Conservation (phyloP, 2,113 vertebrate genomes). For the Rhea americana region DNA sequence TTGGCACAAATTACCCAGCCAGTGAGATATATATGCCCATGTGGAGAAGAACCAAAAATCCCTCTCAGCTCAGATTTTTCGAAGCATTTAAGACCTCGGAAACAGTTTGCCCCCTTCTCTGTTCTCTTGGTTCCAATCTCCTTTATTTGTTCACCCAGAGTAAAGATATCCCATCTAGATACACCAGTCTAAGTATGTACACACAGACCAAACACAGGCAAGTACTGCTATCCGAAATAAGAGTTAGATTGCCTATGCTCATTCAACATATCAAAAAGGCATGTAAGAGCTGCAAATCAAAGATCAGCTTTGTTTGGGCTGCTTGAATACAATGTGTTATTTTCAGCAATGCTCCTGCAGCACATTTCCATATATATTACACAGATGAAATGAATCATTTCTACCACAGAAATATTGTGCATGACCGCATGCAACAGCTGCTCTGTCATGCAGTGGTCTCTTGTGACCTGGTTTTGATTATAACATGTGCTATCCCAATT, state of each 20-base stretch:
- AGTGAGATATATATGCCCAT: not conserved
- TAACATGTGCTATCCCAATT: not conserved
- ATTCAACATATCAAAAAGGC: not conserved
- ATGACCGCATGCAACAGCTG: constrained; percentile 21
- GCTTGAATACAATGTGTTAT: not conserved
- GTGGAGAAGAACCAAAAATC: not conserved
- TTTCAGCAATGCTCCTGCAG: not conserved
- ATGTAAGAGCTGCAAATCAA: not conserved
- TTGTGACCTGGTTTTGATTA: not conserved
- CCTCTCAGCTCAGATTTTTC: not conserved
- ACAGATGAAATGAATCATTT: not conserved
- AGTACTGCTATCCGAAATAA: not conserved
- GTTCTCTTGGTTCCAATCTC: accelerated
- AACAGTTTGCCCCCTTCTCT: not conserved
- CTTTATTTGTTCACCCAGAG: not conserved
- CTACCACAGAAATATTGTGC: not conserved
- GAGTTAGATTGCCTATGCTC: not conserved
- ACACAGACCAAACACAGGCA: not conserved
- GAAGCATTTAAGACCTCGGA: not conserved
- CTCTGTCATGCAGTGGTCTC: not conserved
- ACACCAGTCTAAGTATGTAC: not conserved
- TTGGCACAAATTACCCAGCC: not conserved
- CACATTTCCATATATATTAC: constrained; percentile 39
- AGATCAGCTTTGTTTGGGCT: not conserved
- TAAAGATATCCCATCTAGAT: not conserved